A percentile compares a stretch with the other conserved stretches of the same genome.
Conservation (phyloP, 2,113 vertebrate species). For the Arizona elegans region DNA sequence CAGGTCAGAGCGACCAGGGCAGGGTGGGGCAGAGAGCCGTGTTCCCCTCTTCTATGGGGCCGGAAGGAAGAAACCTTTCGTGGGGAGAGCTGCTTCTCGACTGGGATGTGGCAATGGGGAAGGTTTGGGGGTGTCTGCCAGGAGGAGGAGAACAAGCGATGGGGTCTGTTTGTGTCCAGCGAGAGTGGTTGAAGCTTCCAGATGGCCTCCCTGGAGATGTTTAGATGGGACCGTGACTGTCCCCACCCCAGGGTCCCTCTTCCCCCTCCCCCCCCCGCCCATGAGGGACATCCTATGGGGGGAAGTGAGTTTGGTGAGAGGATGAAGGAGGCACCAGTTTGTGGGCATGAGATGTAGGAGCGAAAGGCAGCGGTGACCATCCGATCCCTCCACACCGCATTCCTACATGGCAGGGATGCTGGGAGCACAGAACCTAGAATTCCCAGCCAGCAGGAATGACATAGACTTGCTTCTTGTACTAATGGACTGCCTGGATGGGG, state of each 20-base stretch:
- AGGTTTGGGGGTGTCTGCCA: background rate
- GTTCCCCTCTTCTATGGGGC: background rate
- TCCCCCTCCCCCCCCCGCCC: background rate
- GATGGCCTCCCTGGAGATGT: background rate
- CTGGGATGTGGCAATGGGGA: background rate
- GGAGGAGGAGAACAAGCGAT: background rate
- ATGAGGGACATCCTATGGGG: background rate
- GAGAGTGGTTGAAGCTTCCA: background rate
- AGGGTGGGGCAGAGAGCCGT: background rate
- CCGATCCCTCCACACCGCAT: fast-evolving
- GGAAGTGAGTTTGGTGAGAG: background rate
- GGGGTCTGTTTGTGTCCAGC: background rate
- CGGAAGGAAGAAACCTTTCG: background rate
- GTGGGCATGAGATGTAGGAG: too few relatives aligned
- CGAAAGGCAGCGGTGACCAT: background rate
- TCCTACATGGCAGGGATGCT: background rate
- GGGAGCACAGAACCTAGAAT: background rate
- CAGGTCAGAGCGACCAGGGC: background rate
- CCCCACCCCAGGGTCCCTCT: background rate
- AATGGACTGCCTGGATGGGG: background rate
- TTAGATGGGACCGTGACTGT: background rate
- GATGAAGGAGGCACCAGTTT: background rate
- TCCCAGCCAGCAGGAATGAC: background rate
- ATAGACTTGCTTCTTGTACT: background rate
- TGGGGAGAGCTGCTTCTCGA: background rate